A percentile compares a stretch with the other conserved stretches of the same genome.
Evolutionary conservation across 2,888 invertebrate species (phyloP).

Genomic region (Agrotis exclamationis): DNA sequence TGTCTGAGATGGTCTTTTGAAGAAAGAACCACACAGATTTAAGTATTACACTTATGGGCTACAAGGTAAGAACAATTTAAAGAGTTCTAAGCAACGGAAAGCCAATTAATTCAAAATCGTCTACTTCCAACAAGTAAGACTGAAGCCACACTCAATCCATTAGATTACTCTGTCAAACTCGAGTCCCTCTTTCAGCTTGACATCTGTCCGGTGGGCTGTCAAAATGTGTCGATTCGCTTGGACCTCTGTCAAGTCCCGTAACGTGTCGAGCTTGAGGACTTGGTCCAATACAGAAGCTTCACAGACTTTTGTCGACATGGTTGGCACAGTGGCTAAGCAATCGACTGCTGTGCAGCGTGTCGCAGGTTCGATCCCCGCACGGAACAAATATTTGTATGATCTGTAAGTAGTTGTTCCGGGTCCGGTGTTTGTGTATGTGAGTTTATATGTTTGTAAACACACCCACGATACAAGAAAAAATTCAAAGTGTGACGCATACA

Average conservation of each 20-base stretch:
- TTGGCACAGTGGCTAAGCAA: no score
- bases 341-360: no score
- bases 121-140: conserved; percentile 30
- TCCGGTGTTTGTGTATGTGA: no score
- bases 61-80: background rate
- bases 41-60: no score
- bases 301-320: background rate
- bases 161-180: conserved; percentile 70
- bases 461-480: no score
- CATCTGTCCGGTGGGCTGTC: conserved; percentile 76
- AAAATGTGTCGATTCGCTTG: conserved; percentile 82
- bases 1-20: no score
- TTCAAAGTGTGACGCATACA: no score
- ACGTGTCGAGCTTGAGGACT: conserved; percentile 40
- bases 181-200: conserved; percentile 59
- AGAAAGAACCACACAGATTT: no score
- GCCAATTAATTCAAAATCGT: conserved; percentile 21
- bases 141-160: conserved; percentile 40
- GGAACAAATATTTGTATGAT: no score
- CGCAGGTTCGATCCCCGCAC: no score
- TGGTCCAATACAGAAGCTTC: conserved; percentile 52
- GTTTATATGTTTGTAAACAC: no score
- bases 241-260: conserved; percentile 75
- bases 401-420: no score
- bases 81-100: conserved; percentile 1